phyloP scores from a whole-genome alignment of 1,140 invertebrate genomes.

The Bombus haemorrhoidalis region DNA sequence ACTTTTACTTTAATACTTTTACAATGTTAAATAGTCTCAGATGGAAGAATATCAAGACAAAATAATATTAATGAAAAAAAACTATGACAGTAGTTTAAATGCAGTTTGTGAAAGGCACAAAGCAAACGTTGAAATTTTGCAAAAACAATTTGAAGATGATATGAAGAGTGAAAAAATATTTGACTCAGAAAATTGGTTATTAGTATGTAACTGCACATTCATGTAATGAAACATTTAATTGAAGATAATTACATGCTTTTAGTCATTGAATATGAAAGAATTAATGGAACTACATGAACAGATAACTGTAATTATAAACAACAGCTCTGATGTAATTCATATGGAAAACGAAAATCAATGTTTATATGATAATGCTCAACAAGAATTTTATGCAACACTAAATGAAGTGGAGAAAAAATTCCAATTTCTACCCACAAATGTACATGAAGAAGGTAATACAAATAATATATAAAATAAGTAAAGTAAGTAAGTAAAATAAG shows the following conservation, averaged over 20 bases:
- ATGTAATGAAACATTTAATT: background rate
- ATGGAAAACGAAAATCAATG: conserved; percentile 4
- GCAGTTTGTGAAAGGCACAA: conserved; percentile 49
- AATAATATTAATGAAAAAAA: conserved; percentile 56
- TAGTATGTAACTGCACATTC: conserved; percentile 37
- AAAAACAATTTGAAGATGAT: conserved; percentile 56
- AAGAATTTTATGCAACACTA: conserved; percentile 24
- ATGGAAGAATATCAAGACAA: conserved; percentile 58
- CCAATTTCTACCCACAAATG: background rate
- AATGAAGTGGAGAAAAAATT: conserved; percentile 5
- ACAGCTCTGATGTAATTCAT: background rate
- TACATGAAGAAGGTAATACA: conserved; percentile 2
- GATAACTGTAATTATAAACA: conserved; percentile 32
- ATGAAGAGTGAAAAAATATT: conserved; percentile 53
- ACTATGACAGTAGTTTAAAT: conserved; percentile 58
- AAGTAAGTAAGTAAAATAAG: background rate
- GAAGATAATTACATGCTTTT: conserved; percentile 29
- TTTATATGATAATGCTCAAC: background rate
- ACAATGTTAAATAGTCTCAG: conserved; percentile 34
- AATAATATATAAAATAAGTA: background rate
- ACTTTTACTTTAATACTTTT: background rate
- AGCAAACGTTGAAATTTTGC: conserved; percentile 53
- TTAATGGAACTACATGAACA: conserved; percentile 48
- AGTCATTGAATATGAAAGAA: conserved; percentile 64
- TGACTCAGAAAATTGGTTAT: conserved; percentile 57